Conservation (phyloP, 2,797 vertebrate species). For the Cygnus olor region DNA sequence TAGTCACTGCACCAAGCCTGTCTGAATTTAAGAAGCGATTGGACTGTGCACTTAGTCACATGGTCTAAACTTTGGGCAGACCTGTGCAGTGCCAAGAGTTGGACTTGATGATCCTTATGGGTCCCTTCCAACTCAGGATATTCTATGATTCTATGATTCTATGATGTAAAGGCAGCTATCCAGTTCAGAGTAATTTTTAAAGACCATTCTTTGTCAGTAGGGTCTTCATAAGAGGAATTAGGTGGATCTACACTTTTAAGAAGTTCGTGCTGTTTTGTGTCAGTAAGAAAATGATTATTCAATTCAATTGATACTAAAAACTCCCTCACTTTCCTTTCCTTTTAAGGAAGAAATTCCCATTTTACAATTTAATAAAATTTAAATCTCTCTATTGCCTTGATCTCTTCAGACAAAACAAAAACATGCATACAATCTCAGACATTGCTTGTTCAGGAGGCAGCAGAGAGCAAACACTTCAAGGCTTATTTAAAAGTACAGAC, state of each 20-base stretch:
- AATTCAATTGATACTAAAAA: background rate
- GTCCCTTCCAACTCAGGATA: too few relatives aligned
- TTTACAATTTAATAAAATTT: background rate
- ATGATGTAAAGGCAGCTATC: background rate
- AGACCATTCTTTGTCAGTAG: background rate
- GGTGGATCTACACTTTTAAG: background rate
- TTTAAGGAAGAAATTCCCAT: background rate
- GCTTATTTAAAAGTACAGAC: background rate
- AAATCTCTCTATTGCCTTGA: background rate
- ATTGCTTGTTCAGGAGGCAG: background rate
- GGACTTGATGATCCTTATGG: too few relatives aligned
- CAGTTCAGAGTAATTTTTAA: background rate
- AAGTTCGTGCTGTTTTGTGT: background rate
- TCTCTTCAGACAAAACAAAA: background rate
- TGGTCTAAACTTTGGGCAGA: too few relatives aligned
- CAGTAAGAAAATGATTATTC: background rate
- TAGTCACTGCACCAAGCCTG: too few relatives aligned
- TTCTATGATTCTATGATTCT: too few relatives aligned
- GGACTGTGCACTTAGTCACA: too few relatives aligned
- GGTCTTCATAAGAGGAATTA: background rate
- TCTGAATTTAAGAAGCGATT: too few relatives aligned
- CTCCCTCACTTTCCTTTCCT: background rate
- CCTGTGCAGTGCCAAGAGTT: too few relatives aligned
- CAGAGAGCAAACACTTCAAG: background rate
- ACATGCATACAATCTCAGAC: background rate